Evolutionary conservation across 2,113 vertebrate species (phyloP), one percentile per base, ranked within the genome.

Genomic region (Serilophus lunatus): DNA sequence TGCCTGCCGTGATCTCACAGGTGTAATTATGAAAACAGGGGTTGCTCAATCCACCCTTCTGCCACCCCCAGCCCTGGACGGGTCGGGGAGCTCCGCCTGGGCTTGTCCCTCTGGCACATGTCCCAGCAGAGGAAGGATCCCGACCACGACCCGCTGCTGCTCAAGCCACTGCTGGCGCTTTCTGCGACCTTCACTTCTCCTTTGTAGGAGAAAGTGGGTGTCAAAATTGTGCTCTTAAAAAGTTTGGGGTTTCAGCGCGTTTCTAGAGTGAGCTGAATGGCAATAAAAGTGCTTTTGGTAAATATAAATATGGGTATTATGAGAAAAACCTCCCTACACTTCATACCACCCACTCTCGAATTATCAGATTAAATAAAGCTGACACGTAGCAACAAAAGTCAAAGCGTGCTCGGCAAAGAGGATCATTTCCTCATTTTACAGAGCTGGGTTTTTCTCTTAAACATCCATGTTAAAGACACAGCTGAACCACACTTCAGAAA

Each of bases 201-300:
- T 88, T 31, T 6, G 51, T 4, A 20, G 49, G 75, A 82, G 40
- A 90, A 86, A 45, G 59, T 3, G 19, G 69, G 82, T 49, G 76
- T 86, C 50, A 61, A 88, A 90, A 91, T 31, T n/a, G 92, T 88
- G 94, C 89, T 94, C 92, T 90, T 57, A 75, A 86, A 86, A 91
- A 65, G 88, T 79, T 29, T 20, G 80, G 93, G 74, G 94, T 68
- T 91, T 45, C 94, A 92, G 95, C 31, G 12, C 88, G 81, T 94
- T 94, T 95, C 89, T 96, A 83, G 85, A 93, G 87, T 33, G 88
- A 95, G 94, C 93, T 86, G 94, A 95, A 88, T 51, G 36, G 84
- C 92, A 95, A 61, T 53, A 76, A 77, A 96, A 97, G 88, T 56
- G 76, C 88, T 85, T 93, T 89, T 13, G 71, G 88, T 95, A 94